Evolutionary conservation across 2,797 vertebrate species (phyloP).

Genomic region (Mormyrops boulengeri): DNA sequence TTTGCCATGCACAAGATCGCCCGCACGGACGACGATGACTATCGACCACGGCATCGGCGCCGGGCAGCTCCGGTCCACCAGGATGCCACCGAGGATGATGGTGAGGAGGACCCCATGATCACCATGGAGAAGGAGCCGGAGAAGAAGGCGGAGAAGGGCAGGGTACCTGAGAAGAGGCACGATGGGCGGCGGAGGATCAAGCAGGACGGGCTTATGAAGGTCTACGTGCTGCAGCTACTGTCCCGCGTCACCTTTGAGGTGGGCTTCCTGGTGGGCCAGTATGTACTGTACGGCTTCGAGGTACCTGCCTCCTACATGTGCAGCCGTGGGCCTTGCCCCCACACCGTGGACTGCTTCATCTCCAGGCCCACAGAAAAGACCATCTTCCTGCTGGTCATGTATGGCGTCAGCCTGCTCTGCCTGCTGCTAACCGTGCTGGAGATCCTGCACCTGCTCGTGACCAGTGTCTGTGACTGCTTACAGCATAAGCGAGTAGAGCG

Average conservation of each 20-base stretch:
- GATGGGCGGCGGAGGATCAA: constrained; percentile 75
- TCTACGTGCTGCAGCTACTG: constrained; percentile 75
- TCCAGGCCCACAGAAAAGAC: constrained; percentile 85
- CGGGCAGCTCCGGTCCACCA: constrained; percentile 61
- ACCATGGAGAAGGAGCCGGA: constrained; percentile 66
- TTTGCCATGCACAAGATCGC: constrained; percentile 83
- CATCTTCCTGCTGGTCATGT: constrained; percentile 85
- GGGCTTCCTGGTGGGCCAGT: constrained; percentile 77
- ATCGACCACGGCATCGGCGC: constrained; percentile 36
- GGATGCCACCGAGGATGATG: constrained; percentile 72
- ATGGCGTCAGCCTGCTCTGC: constrained; percentile 76
- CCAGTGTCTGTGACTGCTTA: constrained; percentile 72
- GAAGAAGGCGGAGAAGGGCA: constrained; percentile 40
- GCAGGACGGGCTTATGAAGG: constrained; percentile 78
- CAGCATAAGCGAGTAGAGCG: constrained; percentile 31
- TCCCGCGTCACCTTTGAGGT: constrained; percentile 69
- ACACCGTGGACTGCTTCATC: constrained; percentile 81
- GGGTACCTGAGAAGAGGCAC: constrained; percentile 46
- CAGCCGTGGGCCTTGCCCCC: constrained; percentile 71
- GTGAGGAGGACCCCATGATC: constrained; percentile 83
- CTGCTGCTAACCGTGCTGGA: constrained; percentile 78
- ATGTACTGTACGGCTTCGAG: constrained; percentile 73
- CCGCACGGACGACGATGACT: constrained; percentile 51
- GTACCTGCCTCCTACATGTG: constrained; percentile 74
- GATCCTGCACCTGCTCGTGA: constrained; percentile 77